phyloP scores from a whole-genome alignment of 2,113 vertebrate species.

The Macaca nemestrina region DNA sequence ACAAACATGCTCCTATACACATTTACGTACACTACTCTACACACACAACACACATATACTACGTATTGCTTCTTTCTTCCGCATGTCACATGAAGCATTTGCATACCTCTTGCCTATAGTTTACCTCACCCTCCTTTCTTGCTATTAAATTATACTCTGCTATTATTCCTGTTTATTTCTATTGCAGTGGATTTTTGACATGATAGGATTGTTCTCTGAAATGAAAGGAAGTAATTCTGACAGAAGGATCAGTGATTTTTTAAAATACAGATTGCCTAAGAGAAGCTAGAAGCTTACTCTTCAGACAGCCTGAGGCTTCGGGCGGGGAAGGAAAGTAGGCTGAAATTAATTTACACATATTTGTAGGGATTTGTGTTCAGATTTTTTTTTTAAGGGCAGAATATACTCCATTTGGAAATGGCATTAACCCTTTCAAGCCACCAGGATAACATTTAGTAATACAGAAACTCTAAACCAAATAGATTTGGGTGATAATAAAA shows the following conservation, averaged over 20 bases:
- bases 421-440: conserved; percentile 2
- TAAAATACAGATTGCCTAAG: conserved; percentile 24
- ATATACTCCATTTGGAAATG: background rate
- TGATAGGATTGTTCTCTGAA: background rate
- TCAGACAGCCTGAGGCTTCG: background rate
- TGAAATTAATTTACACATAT: conserved; percentile 27
- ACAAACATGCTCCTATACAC: background rate
- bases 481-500: conserved; percentile 4
- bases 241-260: conserved; percentile 6
- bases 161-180: conserved; percentile 34
- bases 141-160: background rate
- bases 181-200: conserved; percentile 18
- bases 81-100: background rate
- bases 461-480: background rate
- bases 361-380: background rate
- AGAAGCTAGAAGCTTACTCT: conserved; percentile 6
- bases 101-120: background rate
- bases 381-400: background rate
- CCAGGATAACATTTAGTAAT: background rate
- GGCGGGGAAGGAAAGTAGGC: background rate
- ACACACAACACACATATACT: background rate
- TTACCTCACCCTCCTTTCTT: background rate
- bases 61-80: background rate
- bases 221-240: conserved; percentile 30
- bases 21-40: background rate